Evolutionary conservation across 2,113 vertebrate species (phyloP), one percentile per base, ranked within the genome.

Genomic region (Mus pahari): DNA sequence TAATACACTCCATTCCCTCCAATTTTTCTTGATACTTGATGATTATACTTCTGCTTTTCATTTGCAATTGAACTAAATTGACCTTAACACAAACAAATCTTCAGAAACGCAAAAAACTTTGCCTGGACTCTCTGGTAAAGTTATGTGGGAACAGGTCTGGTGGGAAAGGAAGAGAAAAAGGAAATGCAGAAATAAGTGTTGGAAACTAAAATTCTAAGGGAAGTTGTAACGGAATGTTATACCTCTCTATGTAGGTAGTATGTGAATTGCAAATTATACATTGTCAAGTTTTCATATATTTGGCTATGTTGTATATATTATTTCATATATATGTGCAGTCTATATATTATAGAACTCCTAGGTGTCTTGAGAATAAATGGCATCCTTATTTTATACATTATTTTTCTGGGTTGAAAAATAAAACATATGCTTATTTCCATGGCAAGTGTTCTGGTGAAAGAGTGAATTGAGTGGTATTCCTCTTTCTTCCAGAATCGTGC

Each of bases 241-340:
- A 95, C 83, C 53, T 97, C 91, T 96, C 90, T 71, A 39, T 75
- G 95, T 92, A 94, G 96, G 97, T 92, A 91, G 87, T 82, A 90
- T 39, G 42, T 95, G 87, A 96, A 95, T 82, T 97, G 79, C 94
- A 92, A 97, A 96, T 62, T 97, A 96, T 97, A 97, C 89, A 75
- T 48, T 88, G 93, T 98, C 92, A 98, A 96, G 88, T 95, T 96
- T 96, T 96, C 96, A 98, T 94, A 98, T 86, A 98, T 95, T 98
- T 98, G 97, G 96, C 96, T 98, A 98, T 97, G 97, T 96, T 97
- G 95, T 98, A 96, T 97, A 95, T 97, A 98, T 95, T 97, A 97
- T 97, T 45, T 89, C 93, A 97, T 97, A 97, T 97, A 62, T 97
- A 90, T 97, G 97, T 97, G 97, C 97, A 98, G 50, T 97, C 91